Evolutionary conservation across 2,113 vertebrate species (phyloP).

Genomic region (Megaleporinus macrocephalus): DNA sequence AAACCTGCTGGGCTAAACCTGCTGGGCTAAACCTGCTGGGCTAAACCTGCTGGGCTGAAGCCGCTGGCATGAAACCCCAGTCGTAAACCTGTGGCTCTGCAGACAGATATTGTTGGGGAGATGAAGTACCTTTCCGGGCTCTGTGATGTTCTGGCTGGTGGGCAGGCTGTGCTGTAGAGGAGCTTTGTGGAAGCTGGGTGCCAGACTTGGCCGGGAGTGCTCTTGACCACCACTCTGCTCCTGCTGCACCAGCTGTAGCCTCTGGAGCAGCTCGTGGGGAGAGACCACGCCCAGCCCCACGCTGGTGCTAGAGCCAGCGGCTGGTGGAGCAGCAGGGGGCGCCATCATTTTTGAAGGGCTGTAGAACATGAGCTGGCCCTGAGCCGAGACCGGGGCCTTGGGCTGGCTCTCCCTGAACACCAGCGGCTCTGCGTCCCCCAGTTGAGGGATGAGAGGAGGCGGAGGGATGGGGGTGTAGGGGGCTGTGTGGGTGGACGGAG

Average conservation of each 20-base stretch:
- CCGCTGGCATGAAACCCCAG: too few species aligned
- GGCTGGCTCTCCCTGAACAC: slow-evolving; percentile 22
- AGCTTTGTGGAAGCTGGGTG: slow-evolving; percentile 81
- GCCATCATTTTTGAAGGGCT: background rate
- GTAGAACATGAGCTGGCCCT: slow-evolving; percentile 14
- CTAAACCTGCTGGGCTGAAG: too few species aligned
- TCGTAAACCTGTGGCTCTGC: too few species aligned
- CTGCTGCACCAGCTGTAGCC: slow-evolving; percentile 88
- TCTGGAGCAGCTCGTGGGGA: slow-evolving; percentile 87
- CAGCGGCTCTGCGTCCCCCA: slow-evolving; percentile 54
- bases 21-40: too few species aligned
- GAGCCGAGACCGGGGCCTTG: background rate
- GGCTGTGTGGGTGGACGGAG: slow-evolving; percentile 46
- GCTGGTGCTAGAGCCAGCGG: background rate
- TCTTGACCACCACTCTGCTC: slow-evolving; percentile 79
- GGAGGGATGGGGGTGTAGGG: slow-evolving; percentile 45
- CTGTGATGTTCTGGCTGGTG: slow-evolving; percentile 69
- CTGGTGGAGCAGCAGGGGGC: background rate
- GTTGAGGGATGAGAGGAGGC: slow-evolving; percentile 41
- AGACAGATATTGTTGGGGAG: too few species aligned
- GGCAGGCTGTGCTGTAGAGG: slow-evolving; percentile 65
- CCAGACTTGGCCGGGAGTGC: slow-evolving; percentile 75
- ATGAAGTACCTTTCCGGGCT: slow-evolving; percentile 16
- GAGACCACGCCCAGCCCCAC: slow-evolving; percentile 75
- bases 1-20: too few species aligned